phyloP scores from a whole-genome alignment of 1,140 invertebrate genomes.

The Dinothrombium tinctorium region DNA sequence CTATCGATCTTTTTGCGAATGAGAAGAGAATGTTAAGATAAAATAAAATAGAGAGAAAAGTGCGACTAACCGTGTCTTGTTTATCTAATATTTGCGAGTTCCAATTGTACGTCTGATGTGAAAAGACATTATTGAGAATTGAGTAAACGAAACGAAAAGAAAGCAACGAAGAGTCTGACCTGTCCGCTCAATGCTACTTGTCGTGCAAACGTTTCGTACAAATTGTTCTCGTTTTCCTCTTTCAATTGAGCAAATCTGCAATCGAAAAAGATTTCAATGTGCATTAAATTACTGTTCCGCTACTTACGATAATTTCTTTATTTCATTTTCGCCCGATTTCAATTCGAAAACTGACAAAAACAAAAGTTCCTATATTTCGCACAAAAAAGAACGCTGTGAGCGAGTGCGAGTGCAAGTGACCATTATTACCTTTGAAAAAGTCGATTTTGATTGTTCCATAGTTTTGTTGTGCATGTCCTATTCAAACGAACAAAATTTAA shows the following conservation, averaged over 20 bases:
- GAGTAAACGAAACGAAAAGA: neutral
- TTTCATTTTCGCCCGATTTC: constrained; percentile 29
- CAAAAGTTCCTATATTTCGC: constrained; percentile 11
- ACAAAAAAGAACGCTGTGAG: neutral
- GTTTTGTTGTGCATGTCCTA: neutral
- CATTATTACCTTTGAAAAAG: neutral
- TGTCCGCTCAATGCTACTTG: constrained; percentile 54
- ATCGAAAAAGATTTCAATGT: constrained; percentile 32
- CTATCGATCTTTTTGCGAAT: neutral
- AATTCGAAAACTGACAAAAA: constrained; percentile 61
- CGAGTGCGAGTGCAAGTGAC: neutral
- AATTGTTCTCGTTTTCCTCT: neutral
- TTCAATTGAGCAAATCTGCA: neutral
- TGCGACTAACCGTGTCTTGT: neutral
- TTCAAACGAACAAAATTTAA: neutral
- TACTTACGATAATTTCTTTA: constrained; percentile 29
- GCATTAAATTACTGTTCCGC: constrained; percentile 25
- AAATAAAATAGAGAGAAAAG: neutral
- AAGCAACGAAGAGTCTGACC: constrained; percentile 15
- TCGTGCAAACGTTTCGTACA: constrained; percentile 28
- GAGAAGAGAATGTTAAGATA: neutral
- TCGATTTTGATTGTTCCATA: too few relatives aligned
- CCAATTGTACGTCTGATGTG: too few relatives aligned
- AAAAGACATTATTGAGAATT: too few relatives aligned
- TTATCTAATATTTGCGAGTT: neutral